phyloP scores from a whole-genome alignment of 2,113 vertebrate genomes.

The Ciconia boyciana region DNA sequence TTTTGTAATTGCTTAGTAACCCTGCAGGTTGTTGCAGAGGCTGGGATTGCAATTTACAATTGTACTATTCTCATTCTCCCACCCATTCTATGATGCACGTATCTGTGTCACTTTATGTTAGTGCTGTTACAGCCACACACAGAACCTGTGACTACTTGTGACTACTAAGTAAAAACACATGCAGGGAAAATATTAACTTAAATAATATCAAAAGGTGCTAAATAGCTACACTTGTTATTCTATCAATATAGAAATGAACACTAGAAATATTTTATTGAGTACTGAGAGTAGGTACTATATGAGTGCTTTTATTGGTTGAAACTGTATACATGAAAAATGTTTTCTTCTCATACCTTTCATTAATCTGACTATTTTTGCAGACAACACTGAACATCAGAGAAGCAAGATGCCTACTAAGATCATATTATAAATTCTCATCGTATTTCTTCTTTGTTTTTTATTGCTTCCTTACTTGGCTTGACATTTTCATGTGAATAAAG shows the following conservation, averaged over 20 bases:
- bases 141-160: neutral
- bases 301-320: conserved; percentile 13
- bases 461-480: conserved; percentile 43
- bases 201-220: neutral
- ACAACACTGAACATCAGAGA: conserved; percentile 31
- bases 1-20: neutral
- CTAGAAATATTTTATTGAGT: neutral
- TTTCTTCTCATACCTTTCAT: neutral
- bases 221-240: neutral
- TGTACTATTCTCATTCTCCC: too few relatives aligned
- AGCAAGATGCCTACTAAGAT: conserved; percentile 27
- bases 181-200: neutral
- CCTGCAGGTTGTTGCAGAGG: neutral
- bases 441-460: conserved; percentile 58
- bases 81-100: rapidly evolving
- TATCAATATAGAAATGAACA: neutral
- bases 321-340: neutral
- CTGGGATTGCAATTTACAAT: neutral
- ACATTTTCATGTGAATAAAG: conserved; percentile 65
- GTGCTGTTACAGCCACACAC: neutral
- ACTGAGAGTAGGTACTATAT: neutral
- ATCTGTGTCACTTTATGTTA: rapidly evolving
- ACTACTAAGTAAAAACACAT: neutral
- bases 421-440: conserved; percentile 40
- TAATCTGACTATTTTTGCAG: conserved; percentile 41